Base-by-base conservation (phyloP, 2,113 vertebrate genomes). In the Gila orcuttii region DNA sequence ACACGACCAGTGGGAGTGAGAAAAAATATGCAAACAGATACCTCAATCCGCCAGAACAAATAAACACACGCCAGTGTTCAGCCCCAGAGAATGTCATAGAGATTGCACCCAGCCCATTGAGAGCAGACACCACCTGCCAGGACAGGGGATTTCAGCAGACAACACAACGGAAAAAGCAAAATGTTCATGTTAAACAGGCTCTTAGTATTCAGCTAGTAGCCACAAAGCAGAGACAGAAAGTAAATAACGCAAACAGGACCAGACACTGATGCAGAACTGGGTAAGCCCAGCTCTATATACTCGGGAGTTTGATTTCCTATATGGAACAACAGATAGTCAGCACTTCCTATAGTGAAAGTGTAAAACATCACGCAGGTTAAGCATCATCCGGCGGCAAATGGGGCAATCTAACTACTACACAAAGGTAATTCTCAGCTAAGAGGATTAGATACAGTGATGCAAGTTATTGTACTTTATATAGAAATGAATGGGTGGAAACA, bases 161-260 rank as follows among this genome's bases (percentile, higher is more conserved):
- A 85, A 82, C 83, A 31, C 57, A 84, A 31, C 13, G 21, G 64
- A 81, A 84, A 75, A 66, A 71, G 74, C 42, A 89, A 91, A 88
- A 88, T 59, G 86, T 84, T 79, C 85, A 84, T 73, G 85, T 89
- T 89, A 86, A 91, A 89, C 83, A 87, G 89, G 80, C 83, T 83
- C 60, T 82, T 76, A 81, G 89, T 89, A 86, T 90, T 90, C 83
- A 85, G 88, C 89, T 88, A 87, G 59, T 36, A 75, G 89, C 89
- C 83, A 86, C 79, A 33, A 31, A 79, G 59, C 68, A 83, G 23
- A 55, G 39, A 71, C 69, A 82, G 71, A 21, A 59, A 55, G 59
- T 71, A 85, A 82, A 87, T 71, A 85, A 47, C 11, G 71, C 45
- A 87, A 78, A 90, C 82, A 39, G 47, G 45, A 75, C 9, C 47